These are phyloP conservation scores for Centroberyx gerrardi DNA, from an alignment of 2,797 vertebrate genomes.

Conservation along the genomic window DNA sequence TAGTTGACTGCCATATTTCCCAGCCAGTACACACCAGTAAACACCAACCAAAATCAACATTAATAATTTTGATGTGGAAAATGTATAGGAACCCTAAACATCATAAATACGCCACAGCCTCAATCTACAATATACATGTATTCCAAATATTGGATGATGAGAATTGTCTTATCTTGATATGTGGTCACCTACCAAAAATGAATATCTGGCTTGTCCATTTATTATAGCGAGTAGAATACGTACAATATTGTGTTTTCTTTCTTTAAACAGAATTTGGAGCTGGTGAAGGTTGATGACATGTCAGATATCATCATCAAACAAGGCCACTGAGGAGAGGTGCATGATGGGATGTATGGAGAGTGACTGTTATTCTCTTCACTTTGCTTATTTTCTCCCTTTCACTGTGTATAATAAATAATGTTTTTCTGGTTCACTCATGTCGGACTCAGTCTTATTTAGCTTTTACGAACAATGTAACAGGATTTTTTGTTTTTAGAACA, in stretches of 20 bases:
- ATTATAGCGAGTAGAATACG: background rate
- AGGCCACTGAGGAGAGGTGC: slow-evolving; percentile 72
- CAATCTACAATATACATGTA: no score
- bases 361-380: background rate
- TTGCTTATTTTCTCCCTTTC: background rate
- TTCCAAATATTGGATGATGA: no score
- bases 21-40: no score
- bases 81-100: no score
- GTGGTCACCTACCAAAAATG: background rate
- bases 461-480: background rate
- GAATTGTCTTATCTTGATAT: background rate
- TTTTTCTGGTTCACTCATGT: background rate
- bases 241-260: slow-evolving; percentile 12
- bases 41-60: no score
- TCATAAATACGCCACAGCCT: no score
- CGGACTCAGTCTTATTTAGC: background rate
- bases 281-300: slow-evolving; percentile 91
- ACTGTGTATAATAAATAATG: slow-evolving; percentile 6
- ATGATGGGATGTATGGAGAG: background rate
- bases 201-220: background rate
- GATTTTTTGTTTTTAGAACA: slow-evolving; percentile 16
- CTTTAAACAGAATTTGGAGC: slow-evolving; percentile 88
- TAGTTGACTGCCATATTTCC: no score
- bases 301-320: slow-evolving; percentile 92
- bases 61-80: no score